Evolutionary conservation across 2,797 vertebrate species (phyloP), one percentile per base, ranked within the genome.

Genomic region (Lateolabrax maculatus): DNA sequence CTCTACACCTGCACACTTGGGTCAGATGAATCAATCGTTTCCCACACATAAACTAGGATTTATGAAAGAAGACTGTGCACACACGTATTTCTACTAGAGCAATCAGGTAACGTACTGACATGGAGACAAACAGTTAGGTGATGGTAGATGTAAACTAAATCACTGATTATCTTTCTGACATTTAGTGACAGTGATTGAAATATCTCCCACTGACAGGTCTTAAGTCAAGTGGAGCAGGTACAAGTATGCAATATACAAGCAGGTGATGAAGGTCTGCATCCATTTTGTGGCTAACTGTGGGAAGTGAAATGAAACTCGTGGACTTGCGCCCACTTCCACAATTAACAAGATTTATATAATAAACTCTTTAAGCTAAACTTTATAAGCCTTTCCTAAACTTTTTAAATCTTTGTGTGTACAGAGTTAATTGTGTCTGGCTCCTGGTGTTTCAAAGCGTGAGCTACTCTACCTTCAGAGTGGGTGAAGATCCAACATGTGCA

Each of bases 401-500:
- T 34, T 4, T 3, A 34, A 34, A 34, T 34, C 31, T 34, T 6
- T 4, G 27, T 36, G 23, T 41, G 25, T 31, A 51, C 48, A 25
- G 27, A 13, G 46, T 23, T 37, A 46, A 15, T 46, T 5, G 19
- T 29, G 25, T 25, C 13, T 34, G 43, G 9, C 8, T 60, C 36
- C 36, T 16, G 8, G 12, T 29, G 60, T 78, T 57, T 76, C 21
- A 55, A 29, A 60, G 44, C 7, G 15, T 23, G 39, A 65, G 31
- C 3, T 1, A 0, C 11, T n/a, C 2, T 84, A 98, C 98, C 97
- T 99, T 99, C 21, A 99, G 90, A 0, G 98, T 99, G n/a, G 98
- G 98, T 44, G 98, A 99, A 27, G 98, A 98, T 31, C 98, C 98
- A 18, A 99, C 96, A 0, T 98, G 97, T 55, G 97, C 95, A 11